Evolutionary conservation across 35 echinoderm and acorn worm genomes (phyloP).

Genomic region (Nesometra sesokonis): DNA sequence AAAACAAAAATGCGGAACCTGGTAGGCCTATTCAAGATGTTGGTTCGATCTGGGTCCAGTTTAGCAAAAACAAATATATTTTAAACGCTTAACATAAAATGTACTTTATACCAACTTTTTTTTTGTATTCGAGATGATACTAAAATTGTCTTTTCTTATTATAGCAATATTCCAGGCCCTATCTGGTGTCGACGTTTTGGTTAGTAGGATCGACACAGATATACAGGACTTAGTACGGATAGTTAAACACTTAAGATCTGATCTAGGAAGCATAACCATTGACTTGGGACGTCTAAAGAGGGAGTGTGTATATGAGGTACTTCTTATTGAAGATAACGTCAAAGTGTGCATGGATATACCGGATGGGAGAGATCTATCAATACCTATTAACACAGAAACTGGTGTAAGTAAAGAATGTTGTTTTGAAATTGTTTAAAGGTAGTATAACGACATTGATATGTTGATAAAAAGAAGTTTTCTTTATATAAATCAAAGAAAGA

Average conservation of each 20-base stretch:
- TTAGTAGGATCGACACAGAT: neutral
- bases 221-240: neutral
- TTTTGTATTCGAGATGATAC: too few relatives aligned
- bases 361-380: neutral
- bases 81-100: too few relatives aligned
- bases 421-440: too few relatives aligned
- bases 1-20: too few relatives aligned
- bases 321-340: neutral
- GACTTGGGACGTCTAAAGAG: neutral
- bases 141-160: too few relatives aligned
- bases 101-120: too few relatives aligned
- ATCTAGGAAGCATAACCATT: neutral
- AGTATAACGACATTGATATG: too few relatives aligned
- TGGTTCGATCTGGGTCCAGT: too few relatives aligned
- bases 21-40: too few relatives aligned
- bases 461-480: too few relatives aligned
- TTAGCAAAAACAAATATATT: too few relatives aligned
- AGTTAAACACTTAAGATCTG: neutral
- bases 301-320: neutral
- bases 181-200: neutral
- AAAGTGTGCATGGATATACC: neutral
- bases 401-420: neutral
- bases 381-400: neutral
- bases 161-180: neutral
- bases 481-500: too few relatives aligned